Evolutionary conservation across 2,113 vertebrate genomes (phyloP).

Genomic region (Bubo bubo): DNA sequence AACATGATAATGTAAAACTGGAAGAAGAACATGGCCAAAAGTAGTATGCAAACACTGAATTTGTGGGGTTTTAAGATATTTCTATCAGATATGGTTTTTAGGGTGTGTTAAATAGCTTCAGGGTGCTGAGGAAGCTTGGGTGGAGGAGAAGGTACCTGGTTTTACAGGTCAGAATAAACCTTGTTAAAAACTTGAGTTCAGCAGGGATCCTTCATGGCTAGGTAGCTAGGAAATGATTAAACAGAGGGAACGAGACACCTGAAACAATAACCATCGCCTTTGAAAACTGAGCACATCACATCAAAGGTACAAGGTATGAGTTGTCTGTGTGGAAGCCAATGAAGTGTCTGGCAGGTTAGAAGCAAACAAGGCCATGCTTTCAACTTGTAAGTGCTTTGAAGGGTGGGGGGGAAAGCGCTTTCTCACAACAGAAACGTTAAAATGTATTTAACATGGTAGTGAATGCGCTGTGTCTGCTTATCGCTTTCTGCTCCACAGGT

Average conservation of each 20-base stretch:
- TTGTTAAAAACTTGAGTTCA: background rate
- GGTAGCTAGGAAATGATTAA: background rate
- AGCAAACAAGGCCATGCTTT: background rate
- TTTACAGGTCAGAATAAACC: background rate
- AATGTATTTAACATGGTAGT: accelerated
- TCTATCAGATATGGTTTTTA: background rate
- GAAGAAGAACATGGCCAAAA: background rate
- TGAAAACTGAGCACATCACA: background rate
- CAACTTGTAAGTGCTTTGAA: background rate
- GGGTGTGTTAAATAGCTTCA: background rate
- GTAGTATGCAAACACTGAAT: background rate
- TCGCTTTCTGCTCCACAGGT: background rate
- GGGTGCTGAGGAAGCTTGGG: background rate
- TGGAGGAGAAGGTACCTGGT: background rate
- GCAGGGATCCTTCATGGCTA: background rate
- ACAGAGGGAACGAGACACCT: background rate
- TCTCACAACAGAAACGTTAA: background rate
- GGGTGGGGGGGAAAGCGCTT: accelerated
- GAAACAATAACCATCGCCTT: background rate
- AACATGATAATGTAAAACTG: background rate
- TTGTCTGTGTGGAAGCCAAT: background rate
- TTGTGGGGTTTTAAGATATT: background rate
- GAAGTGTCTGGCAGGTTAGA: background rate
- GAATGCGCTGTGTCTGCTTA: background rate
- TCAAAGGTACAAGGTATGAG: background rate